phyloP scores from a whole-genome alignment of 1,140 invertebrate species.

The Scaptomyza pallida region DNA sequence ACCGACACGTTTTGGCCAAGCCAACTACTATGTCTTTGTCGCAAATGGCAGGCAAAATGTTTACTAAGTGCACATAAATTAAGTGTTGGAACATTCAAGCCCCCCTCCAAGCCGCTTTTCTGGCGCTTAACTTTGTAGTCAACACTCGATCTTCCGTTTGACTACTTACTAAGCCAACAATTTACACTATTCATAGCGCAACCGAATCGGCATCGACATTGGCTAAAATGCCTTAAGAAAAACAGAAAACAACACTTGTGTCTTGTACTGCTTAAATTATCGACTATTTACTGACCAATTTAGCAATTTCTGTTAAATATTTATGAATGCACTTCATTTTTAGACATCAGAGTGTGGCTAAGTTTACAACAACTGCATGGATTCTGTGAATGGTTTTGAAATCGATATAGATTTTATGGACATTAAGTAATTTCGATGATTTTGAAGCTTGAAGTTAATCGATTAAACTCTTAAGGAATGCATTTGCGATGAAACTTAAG shows the following conservation, averaged over 20 bases:
- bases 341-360: slow-evolving; percentile 10
- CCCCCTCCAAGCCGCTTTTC: slow-evolving; percentile 40
- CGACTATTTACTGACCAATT: slow-evolving; percentile 74
- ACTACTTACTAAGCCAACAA: slow-evolving; percentile 43
- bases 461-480: neutral
- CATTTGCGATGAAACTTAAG: too few relatives aligned
- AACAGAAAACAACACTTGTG: slow-evolving; percentile 47
- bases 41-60: slow-evolving; percentile 75
- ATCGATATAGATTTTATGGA: slow-evolving; percentile 3
- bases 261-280: slow-evolving; percentile 63
- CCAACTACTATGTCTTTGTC: slow-evolving; percentile 75
- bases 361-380: slow-evolving; percentile 36
- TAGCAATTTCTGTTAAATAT: slow-evolving; percentile 75
- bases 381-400: slow-evolving; percentile 55
- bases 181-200: slow-evolving; percentile 63
- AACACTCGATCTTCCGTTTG: slow-evolving; percentile 3
- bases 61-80: slow-evolving; percentile 71
- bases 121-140: slow-evolving; percentile 65
- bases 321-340: slow-evolving; percentile 73
- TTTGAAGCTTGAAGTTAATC: neutral
- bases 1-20: slow-evolving; percentile 59
- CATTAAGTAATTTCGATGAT: slow-evolving; percentile 8
- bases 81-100: slow-evolving; percentile 32
- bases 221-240: slow-evolving; percentile 43
- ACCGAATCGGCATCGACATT: slow-evolving; percentile 40